A percentile compares a stretch with the other conserved stretches of the same genome.
phyloP scores from a whole-genome alignment of 2,888 invertebrate species.

The Drosophila greeni region DNA sequence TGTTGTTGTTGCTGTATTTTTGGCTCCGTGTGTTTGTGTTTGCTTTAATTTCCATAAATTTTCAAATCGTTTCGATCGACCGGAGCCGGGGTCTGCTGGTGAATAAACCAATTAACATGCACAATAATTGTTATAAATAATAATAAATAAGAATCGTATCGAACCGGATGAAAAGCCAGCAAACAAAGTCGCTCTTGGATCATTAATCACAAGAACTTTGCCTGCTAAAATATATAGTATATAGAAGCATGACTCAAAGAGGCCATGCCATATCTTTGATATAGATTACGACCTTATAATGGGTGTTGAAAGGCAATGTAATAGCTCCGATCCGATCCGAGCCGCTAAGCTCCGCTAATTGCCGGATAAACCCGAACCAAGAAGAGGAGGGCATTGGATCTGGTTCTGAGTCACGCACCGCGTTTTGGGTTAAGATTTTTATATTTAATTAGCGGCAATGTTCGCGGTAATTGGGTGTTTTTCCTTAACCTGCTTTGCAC shows the following conservation, averaged over 20 bases:
- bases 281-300: conserved; percentile 22
- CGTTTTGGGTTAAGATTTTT: conserved; percentile 34
- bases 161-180: conserved; percentile 61
- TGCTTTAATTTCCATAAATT: conserved; percentile 39
- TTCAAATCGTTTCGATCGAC: conserved; percentile 43
- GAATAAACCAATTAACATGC: conserved; percentile 67
- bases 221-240: not conserved
- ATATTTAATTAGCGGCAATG: conserved; percentile 39
- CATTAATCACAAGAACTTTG: conserved; percentile 38
- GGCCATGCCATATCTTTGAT: conserved; percentile 16
- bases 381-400: conserved; percentile 40
- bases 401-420: conserved; percentile 26
- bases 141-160: conserved; percentile 22
- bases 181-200: conserved; percentile 12
- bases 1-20: conserved; percentile 8
- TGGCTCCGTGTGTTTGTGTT: conserved; percentile 31
- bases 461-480: conserved; percentile 40
- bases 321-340: conserved; percentile 5
- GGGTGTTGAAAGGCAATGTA: conserved; percentile 37
- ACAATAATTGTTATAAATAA: conserved; percentile 43
- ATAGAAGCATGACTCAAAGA: conserved; percentile 29
- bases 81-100: conserved; percentile 40
- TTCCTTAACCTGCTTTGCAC: conserved; percentile 36
- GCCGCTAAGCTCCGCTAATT: conserved; percentile 20
- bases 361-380: conserved; percentile 36